phyloP scores from a whole-genome alignment of 1,140 invertebrate species.

The Calephelis virginiensis region DNA sequence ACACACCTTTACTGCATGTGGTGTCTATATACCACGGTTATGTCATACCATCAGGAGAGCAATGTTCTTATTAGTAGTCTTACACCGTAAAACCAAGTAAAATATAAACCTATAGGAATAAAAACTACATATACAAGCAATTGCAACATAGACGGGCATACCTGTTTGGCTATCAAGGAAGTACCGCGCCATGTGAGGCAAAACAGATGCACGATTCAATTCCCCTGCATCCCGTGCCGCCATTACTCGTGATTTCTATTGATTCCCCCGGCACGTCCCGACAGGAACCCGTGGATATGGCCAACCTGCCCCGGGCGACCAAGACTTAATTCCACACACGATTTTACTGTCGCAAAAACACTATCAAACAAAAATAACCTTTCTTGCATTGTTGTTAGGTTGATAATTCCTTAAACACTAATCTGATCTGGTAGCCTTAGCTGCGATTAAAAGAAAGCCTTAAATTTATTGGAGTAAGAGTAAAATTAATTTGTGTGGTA shows the following conservation, averaged over 20 bases:
- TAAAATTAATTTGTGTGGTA: neutral
- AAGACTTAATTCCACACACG: neutral
- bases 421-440: no score
- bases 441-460: neutral
- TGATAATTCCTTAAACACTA: no score
- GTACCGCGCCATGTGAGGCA: neutral
- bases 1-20: no score
- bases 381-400: neutral
- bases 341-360: neutral
- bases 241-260: neutral
- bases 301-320: neutral
- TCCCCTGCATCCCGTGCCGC: neutral
- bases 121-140: no score
- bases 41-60: no score
- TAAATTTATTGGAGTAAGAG: neutral
- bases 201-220: neutral
- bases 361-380: neutral
- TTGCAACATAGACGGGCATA: no score
- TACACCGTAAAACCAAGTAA: no score
- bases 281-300: constrained; percentile 8
- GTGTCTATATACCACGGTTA: no score
- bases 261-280: constrained; percentile 4
- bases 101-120: no score
- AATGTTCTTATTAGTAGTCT: no score
- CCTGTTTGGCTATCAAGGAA: no score